Conservation (phyloP, 2,113 vertebrate species). For the Merops nubicus region DNA sequence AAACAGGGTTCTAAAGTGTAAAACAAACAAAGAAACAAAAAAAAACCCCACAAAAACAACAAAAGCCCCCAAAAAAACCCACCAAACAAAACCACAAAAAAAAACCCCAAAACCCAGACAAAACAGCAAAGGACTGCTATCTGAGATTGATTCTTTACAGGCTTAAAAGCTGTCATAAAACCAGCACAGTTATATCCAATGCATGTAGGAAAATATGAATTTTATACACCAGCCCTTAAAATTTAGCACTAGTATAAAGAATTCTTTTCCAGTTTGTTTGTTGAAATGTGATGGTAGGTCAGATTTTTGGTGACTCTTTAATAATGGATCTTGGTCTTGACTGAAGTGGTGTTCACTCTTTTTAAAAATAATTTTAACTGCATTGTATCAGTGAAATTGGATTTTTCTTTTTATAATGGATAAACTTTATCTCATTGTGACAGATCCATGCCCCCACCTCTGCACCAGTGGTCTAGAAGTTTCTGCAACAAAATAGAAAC, state of each 20-base stretch:
- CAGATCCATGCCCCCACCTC: background rate
- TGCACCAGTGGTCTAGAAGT: background rate
- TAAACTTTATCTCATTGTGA: background rate
- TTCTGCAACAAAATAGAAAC: background rate
- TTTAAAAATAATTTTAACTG: background rate
- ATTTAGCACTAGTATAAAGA: background rate
- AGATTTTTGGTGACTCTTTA: background rate
- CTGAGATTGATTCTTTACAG: background rate
- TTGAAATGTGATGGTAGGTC: background rate
- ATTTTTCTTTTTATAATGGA: accelerated
- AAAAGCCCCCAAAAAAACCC: too few species aligned
- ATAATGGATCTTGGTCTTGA: background rate
- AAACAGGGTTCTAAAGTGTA: background rate
- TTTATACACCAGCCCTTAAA: background rate
- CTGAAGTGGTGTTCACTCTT: background rate
- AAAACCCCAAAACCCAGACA: too few species aligned
- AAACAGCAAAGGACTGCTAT: background rate
- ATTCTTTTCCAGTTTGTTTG: background rate
- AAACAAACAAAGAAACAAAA: too few species aligned
- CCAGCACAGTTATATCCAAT: background rate
- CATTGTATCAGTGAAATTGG: background rate
- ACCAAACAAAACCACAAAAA: too few species aligned
- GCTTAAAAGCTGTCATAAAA: background rate
- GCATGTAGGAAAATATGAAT: background rate
- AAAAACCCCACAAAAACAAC: too few species aligned